These are phyloP conservation scores for Lithophane semibrunnea DNA, from an alignment of 2,888 invertebrate species.

Conservation along the genomic window DNA sequence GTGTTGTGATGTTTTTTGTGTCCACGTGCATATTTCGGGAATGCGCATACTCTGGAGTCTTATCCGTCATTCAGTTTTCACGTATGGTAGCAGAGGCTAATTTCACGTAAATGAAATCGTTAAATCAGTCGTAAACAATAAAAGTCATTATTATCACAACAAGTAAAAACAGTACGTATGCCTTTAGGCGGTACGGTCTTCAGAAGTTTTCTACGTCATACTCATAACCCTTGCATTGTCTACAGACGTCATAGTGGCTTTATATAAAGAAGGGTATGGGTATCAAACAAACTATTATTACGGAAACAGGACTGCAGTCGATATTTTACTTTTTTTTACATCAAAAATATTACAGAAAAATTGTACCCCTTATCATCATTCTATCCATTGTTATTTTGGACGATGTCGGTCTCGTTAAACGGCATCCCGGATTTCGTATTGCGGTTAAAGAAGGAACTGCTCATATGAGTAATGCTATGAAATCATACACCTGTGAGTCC, in stretches of 20 bases:
- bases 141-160: slow-evolving; percentile 5
- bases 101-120: slow-evolving; percentile 10
- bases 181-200: not conserved
- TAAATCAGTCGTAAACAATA: slow-evolving; percentile 8
- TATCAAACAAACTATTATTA: not conserved
- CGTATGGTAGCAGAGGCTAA: not conserved
- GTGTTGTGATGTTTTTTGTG: not conserved
- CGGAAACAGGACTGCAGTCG: not conserved
- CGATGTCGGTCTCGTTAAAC: not conserved
- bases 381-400: not conserved
- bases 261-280: not conserved
- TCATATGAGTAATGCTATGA: slow-evolving; percentile 10
- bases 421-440: not conserved
- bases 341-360: too few species aligned
- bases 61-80: not conserved
- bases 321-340: not conserved
- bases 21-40: slow-evolving; percentile 18
- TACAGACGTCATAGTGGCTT: not conserved
- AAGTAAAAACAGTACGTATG: not conserved
- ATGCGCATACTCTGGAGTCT: not conserved
- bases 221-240: not conserved
- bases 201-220: not conserved
- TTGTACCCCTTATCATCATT: too few species aligned
- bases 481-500: slow-evolving; percentile 29
- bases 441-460: slow-evolving; percentile 7